A percentile compares a stretch with the other conserved stretches of the same genome.
phyloP scores from a whole-genome alignment of 2,888 invertebrate genomes.

The Cylindroiulus punctatus region DNA sequence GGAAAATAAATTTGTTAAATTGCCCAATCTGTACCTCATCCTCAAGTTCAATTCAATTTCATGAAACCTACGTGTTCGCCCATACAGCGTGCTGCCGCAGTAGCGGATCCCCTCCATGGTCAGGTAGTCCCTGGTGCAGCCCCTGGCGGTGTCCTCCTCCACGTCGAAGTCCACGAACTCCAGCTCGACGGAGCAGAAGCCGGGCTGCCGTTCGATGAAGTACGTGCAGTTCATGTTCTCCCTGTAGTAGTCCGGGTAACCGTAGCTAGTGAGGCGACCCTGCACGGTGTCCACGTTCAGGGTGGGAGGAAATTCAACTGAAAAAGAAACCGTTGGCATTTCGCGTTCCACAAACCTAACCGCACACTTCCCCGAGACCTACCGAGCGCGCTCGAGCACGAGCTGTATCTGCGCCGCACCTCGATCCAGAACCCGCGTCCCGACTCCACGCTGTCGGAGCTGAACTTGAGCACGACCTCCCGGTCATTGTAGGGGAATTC shows the following conservation, averaged over 20 bases:
- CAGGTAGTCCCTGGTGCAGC: conserved; percentile 59
- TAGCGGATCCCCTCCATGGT: conserved; percentile 60
- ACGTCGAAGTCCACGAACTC: conserved; percentile 61
- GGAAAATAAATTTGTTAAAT: no score
- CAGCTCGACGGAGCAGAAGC: conserved; percentile 60
- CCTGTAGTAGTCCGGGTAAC: conserved; percentile 60
- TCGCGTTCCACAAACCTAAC: neutral
- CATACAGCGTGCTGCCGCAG: conserved; percentile 59
- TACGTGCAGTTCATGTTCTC: conserved; percentile 60
- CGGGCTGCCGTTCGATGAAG: conserved; percentile 59
- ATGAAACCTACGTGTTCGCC: conserved; percentile 52
- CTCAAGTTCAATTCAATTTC: no score
- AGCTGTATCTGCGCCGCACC: conserved; percentile 57
- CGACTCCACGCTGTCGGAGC: conserved; percentile 57
- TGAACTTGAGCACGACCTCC: conserved; percentile 59
- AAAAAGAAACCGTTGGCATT: neutral
- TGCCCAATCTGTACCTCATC: no score
- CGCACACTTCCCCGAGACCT: neutral
- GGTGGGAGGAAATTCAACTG: conserved; percentile 46
- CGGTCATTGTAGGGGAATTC: conserved; percentile 57
- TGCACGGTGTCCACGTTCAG: conserved; percentile 51
- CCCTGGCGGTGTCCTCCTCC: conserved; percentile 55
- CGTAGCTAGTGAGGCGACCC: conserved; percentile 60
- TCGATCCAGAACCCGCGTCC: conserved; percentile 60
- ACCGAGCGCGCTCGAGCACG: conserved; percentile 56